Evolutionary conservation across 2,113 vertebrate species (phyloP).

Genomic region (Caranx melampygus): DNA sequence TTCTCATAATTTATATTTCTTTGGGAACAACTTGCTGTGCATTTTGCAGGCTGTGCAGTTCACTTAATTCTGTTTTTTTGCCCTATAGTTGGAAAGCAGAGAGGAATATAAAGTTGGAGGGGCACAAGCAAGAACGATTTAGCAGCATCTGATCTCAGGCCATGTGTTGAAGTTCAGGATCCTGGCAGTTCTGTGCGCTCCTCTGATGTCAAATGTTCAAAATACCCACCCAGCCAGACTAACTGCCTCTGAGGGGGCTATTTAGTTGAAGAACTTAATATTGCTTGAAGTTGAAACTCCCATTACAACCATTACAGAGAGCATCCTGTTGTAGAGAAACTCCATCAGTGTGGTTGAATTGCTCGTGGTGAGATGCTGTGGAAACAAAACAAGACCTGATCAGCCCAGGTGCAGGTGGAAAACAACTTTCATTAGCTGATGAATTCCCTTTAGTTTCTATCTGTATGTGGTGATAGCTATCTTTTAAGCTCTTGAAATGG

Average conservation of each 20-base stretch:
- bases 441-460: constrained; percentile 19
- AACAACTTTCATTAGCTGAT: constrained; percentile 15
- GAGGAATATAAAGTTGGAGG: not conserved
- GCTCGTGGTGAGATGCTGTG: not conserved
- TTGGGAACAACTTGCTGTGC: not conserved
- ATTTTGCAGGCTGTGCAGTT: not conserved
- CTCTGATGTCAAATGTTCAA: constrained; percentile 20
- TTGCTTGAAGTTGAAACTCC: constrained; percentile 9
- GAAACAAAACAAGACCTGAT: not conserved
- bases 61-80: not conserved
- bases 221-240: not conserved
- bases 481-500: constrained; percentile 51
- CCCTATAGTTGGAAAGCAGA: not conserved
- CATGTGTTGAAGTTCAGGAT: not conserved
- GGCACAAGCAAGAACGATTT: not conserved
- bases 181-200: constrained; percentile 11
- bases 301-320: not conserved
- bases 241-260: constrained; percentile 8
- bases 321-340: not conserved
- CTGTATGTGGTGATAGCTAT: constrained; percentile 36
- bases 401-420: not conserved
- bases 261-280: not conserved
- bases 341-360: not conserved
- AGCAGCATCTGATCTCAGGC: constrained; percentile 7
- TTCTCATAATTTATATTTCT: constrained; percentile 2